Base-by-base conservation (phyloP, 2,113 vertebrate species). In the Spea bombifrons region DNA sequence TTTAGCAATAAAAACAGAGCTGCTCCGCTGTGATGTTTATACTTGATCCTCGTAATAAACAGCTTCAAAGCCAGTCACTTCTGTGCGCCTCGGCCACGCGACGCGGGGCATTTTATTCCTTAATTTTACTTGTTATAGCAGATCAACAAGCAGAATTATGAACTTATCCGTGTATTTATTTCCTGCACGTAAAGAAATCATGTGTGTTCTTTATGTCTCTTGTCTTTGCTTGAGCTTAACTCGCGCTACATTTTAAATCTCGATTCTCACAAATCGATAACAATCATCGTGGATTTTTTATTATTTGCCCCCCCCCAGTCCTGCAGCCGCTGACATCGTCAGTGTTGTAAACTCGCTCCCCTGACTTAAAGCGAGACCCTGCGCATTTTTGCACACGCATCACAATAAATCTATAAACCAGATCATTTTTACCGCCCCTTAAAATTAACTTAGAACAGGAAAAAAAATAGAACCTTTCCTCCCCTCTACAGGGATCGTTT, bases 11-110 rank as follows among this genome's bases (percentile, higher is more conserved):
- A 88, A 89, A 85, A 84, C 87, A 85, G 88, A 90, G 87, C 86
- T 88, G 85, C 84, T 85, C 85, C 83, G 82, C 82, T 90, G 76
- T 76, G 76, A 80, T 88, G 84, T 90, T 89, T 88, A 84, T 85
- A 84, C 82, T 86, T 89, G 88, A 87, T 88, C 88, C 82, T 87
- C 86, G 85, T 79, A 84, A 88, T 85, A 90, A 90, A 89, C 85
- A 91, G 89, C 87, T 89, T 91, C 89, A 90, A 90, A 90, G 75
- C 53, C 30, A 46, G 86, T 89, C 88, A 88, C 84, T 87, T 88
- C 90, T 89, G 81, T 88, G 85, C 81, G 82, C 85, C 87, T 88
- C 83, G 86, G 80, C 82, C 86, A 82, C 78, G 84, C 86, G 84
- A 85, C 83, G 85, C 88, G 87, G 86, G 87, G 84, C 83, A 81